Base-by-base conservation (phyloP, 2,888 invertebrate genomes). In the Clostera curtula region DNA sequence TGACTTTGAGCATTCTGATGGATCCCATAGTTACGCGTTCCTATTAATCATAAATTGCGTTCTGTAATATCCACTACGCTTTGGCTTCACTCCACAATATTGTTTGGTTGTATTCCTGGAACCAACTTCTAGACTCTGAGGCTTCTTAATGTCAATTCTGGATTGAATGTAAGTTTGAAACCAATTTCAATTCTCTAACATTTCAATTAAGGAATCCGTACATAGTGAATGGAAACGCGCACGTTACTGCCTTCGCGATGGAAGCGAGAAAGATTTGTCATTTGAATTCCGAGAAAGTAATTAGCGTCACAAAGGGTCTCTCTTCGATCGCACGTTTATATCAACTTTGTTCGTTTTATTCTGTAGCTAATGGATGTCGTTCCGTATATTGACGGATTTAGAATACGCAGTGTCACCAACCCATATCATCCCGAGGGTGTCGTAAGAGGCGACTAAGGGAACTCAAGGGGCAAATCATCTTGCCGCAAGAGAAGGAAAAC, bases 131-230 rank as follows among this genome's bases (percentile, higher is more conserved):
- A 31, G 34, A 36, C 12, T n/a, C n/a, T n/a, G n/a, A n/a, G n/a
- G n/a, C 25, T n/a, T 25, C 43, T 39, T 43, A 11, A 31, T 27
- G 27, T 22, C 25, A 33, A 34, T 34, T 16, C 25, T n/a, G 31
- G 31, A 48, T 42, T 51, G 38, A 45, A 50, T 42, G 40, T 41
- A 38, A 43, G 48, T 53, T 51, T 42, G 34, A 44, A 54, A 48
- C 41, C 50, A 47, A 56, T 61, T 54, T 49, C 47, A 43, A 43
- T 43, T 40, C 37, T 36, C 42, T 40, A 31, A 46, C 46, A 43
- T 49, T 45, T 39, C 27, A 46, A 45, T 46, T n/a, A 39, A 43
- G 34, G 28, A 38, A 27, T 29, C 35, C 26, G 22, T 11, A 26
- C 22, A 14, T 27, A 20, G 36, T 42, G 37, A 17, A 39, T 41